Percentiles rank a stretch among this genome's conserved stretches.
Evolutionary conservation across 2,113 vertebrate genomes (phyloP).

Genomic region (Corythoichthys haematopterus): DNA sequence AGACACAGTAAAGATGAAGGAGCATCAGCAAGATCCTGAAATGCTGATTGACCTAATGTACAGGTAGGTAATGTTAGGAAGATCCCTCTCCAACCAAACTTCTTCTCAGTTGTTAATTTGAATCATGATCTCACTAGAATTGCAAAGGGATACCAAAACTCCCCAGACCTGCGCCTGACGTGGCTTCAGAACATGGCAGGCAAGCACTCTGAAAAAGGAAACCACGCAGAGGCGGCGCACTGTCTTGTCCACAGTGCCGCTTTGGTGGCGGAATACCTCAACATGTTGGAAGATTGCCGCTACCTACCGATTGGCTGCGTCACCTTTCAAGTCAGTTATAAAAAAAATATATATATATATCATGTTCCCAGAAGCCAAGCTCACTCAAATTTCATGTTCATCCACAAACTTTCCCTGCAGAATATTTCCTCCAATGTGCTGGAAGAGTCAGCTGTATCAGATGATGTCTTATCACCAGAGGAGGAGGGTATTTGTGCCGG

Average conservation of each 20-base stretch:
- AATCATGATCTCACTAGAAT: conserved; percentile 67
- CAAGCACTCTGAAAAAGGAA: conserved; percentile 81
- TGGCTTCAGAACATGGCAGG: conserved; percentile 94
- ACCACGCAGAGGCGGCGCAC: conserved; percentile 87
- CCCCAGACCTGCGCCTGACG: conserved; percentile 84
- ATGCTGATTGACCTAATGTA: conserved; percentile 94
- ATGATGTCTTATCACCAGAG: conserved; percentile 86
- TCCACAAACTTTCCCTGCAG: conserved; percentile 47
- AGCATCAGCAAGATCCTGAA: conserved; percentile 88
- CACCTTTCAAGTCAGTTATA: conserved; percentile 80
- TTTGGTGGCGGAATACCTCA: conserved; percentile 87
- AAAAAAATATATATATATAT: background rate
- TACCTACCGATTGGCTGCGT: conserved; percentile 89
- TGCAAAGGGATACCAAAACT: conserved; percentile 91
- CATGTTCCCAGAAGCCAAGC: too few species aligned
- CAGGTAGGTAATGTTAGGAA: conserved; percentile 64
- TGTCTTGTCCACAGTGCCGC: conserved; percentile 88
- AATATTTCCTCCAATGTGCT: conserved; percentile 86
- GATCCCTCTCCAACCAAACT: background rate
- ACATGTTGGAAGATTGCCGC: conserved; percentile 87
- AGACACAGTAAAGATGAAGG: conserved; percentile 93
- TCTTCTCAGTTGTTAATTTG: background rate
- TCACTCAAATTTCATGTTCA: background rate
- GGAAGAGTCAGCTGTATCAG: conserved; percentile 88
- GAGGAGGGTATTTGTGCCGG: conserved; percentile 90